Evolutionary conservation across 2,888 invertebrate genomes (phyloP), one percentile per base, ranked within the genome.

Genomic region (Endomychus coccineus): DNA sequence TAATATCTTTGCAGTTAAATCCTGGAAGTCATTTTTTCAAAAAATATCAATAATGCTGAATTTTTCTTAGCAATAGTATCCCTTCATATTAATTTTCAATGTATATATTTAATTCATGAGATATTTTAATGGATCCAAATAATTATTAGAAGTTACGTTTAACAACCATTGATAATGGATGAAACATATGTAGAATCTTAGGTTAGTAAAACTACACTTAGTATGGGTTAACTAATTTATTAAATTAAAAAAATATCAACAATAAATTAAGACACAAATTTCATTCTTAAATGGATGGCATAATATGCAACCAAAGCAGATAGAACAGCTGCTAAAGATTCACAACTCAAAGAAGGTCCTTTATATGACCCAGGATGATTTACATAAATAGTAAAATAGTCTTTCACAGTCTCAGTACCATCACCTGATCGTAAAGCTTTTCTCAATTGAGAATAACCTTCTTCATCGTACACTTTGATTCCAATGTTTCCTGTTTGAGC

Each of bases 301-400:
- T 84, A 74, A 64, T 90, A 91, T 25, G 85, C 88, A 4, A 91
- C 77, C 5, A 82, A 62, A 39, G 80, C 73, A 2, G 87, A 82
- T 3, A 85, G 67, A 6, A 76, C 68, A 2, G 84, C 83, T 3
- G 91, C 92, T 27, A 92, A 69, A 15, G 89, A 75, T 68, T 92
- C 92, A 0, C 89, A 88, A 64, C 88, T 89, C 27, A 92, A 75
- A 81, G 85, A 84, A 1, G 89, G 89, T 1, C 91, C 92, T 38
- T 80, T 80, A 69, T 87, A 91, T 28, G 88, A 80, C 57, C 83
- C 78, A 28, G 78, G 73, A 51, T 84, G 81, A 47, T 77, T 73
- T 7, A 86, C 66, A 25, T 75, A 72, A 12, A 88, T 74, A 13
- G 79, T 77, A 30, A 78, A 73, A 3, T 88, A 65, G 1, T 81